Evolutionary conservation across 2,113 vertebrate species (phyloP).

Genomic region (Thermophis baileyi): DNA sequence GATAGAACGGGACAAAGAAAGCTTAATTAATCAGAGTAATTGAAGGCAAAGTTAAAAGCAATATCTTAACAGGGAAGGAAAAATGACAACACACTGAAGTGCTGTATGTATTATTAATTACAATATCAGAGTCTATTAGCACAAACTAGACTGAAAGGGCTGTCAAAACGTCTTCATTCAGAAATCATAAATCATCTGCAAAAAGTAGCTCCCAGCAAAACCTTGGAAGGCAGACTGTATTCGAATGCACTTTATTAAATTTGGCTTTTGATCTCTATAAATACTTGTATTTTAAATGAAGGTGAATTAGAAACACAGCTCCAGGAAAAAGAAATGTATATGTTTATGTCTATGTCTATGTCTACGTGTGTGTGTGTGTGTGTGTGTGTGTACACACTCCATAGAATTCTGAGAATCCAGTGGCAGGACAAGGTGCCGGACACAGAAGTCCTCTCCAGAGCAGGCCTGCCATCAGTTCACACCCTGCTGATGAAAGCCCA

Average conservation of each 20-base stretch:
- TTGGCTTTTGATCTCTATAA: not conserved
- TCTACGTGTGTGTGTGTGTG: no score
- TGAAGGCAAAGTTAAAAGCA: conserved; percentile 49
- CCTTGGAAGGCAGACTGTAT: not conserved
- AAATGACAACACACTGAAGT: conserved; percentile 50
- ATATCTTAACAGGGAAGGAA: conserved; percentile 53
- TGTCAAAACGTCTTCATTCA: conserved; percentile 46
- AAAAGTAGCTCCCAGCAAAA: conserved; percentile 31
- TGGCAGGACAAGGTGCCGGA: no score
- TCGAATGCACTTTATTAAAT: conserved; percentile 37
- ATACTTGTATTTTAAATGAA: not conserved
- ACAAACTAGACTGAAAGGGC: conserved; percentile 50
- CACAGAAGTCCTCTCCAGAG: no score
- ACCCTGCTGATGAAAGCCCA: no score
- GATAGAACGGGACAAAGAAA: conserved; percentile 47
- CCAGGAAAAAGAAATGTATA: not conserved
- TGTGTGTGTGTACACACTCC: no score
- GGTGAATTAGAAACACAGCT: not conserved
- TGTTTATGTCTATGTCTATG: no score
- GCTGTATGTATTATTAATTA: conserved; percentile 58
- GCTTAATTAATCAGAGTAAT: conserved; percentile 54
- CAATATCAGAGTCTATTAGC: conserved; percentile 55
- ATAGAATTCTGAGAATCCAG: no score
- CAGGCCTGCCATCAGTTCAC: no score
- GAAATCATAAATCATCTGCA: conserved; percentile 49